phyloP scores from a whole-genome alignment of 1,140 invertebrate species.

The Penaeus vannamei region DNA sequence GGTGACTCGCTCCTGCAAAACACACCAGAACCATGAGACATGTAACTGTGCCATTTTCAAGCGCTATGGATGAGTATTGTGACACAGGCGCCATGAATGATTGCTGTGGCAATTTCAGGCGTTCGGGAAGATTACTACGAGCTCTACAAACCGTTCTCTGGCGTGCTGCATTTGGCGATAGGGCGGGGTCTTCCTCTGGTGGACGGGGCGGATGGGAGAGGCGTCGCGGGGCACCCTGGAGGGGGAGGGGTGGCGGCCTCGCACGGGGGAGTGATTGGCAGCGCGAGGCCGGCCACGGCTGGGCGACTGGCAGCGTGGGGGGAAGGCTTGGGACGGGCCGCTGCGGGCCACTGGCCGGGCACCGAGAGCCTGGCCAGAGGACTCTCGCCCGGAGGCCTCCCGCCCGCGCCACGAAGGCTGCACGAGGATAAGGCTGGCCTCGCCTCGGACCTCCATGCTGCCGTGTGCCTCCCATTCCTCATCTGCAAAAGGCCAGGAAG shows the following conservation, averaged over 20 bases:
- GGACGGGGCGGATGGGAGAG: conserved; percentile 37
- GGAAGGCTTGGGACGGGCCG: background rate
- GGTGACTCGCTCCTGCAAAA: conserved; percentile 63
- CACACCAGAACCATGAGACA: conserved; percentile 27
- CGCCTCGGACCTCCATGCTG: conserved; percentile 13
- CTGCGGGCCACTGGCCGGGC: background rate
- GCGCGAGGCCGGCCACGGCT: conserved; percentile 21
- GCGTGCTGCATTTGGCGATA: background rate
- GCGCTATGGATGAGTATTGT: background rate
- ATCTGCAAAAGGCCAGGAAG: background rate
- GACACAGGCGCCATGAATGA: background rate
- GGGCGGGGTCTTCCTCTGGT: conserved; percentile 28
- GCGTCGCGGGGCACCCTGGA: background rate
- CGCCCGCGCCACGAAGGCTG: conserved; percentile 45
- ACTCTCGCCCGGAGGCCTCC: conserved; percentile 1
- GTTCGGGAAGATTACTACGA: background rate
- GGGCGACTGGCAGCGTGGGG: conserved; percentile 18
- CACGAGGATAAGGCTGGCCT: conserved; percentile 34
- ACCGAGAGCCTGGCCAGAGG: background rate
- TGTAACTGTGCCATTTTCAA: too few species aligned
- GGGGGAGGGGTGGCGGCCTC: background rate
- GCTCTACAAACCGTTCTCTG: background rate
- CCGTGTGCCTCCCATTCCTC: conserved; percentile 47
- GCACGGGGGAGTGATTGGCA: background rate
- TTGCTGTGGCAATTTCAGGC: background rate